A percentile compares a stretch with the other conserved stretches of the same genome.
Evolutionary conservation across 2,888 invertebrate species (phyloP).

Genomic region (Pelosia muscerda): DNA sequence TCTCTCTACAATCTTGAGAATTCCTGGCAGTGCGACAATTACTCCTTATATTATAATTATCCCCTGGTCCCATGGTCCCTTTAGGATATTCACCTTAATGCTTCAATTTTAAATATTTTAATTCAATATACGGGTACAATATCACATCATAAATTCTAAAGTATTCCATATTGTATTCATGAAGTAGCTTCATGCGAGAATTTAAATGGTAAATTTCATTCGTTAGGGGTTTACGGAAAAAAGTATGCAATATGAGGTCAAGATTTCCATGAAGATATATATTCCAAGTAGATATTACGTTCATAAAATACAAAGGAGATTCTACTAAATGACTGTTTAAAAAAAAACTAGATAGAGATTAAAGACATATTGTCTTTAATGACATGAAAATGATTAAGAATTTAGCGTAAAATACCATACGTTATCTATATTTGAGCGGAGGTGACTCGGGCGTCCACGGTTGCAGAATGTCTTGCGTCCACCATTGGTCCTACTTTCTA

Average conservation of each 20-base stretch:
- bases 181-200: slow-evolving; percentile 19
- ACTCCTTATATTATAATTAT: too few species aligned
- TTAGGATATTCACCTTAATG: not conserved
- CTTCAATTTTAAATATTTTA: slow-evolving; percentile 2
- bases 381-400: too few species aligned
- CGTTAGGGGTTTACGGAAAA: slow-evolving; percentile 12
- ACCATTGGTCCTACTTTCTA: too few species aligned
- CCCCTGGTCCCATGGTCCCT: too few species aligned
- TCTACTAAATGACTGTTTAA: not conserved
- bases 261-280: slow-evolving; percentile 14
- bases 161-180: slow-evolving; percentile 20
- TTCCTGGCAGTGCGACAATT: too few species aligned
- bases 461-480: too few species aligned
- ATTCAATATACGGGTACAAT: not conserved
- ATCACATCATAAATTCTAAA: slow-evolving; percentile 16
- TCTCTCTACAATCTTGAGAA: too few species aligned
- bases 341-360: not conserved
- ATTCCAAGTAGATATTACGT: not conserved
- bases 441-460: too few species aligned
- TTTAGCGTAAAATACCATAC: too few species aligned
- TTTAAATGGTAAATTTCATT: slow-evolving; percentile 22
- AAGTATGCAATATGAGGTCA: slow-evolving; percentile 13
- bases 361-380: too few species aligned
- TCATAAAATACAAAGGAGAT: not conserved
- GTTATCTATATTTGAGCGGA: too few species aligned